Evolutionary conservation across 2,113 vertebrate genomes (phyloP), one percentile per base, ranked within the genome.

Genomic region (Prionailurus viverrinus): DNA sequence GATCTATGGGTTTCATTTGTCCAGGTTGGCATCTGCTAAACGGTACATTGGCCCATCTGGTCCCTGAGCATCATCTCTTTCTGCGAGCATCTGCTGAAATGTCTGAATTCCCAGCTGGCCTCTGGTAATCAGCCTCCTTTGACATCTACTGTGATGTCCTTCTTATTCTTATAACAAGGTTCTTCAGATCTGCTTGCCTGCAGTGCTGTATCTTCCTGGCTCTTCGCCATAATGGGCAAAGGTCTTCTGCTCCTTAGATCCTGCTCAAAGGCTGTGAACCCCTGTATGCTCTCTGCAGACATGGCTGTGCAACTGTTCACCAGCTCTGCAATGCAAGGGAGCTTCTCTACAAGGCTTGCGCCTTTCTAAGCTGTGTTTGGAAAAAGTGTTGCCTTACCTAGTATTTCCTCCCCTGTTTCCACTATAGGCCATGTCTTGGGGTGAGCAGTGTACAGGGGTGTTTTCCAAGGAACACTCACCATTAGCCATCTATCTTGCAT

Each of bases 31-130:
- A 66, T 85, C 48, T 93, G 69, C 80, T 58, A 45, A 93, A 74
- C 3, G 61, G 36, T 78, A 4, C 63, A 23, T 87, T 3, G 16
- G 51, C 58, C 65, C 81, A 71, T 88, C 61, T 86, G 82, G 33
- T 76, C 45, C 66, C 85, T 10, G 36, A 61, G 58, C 65, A 66
- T 65, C 13, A 5, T 58, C 33, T 51, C 69, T 96, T 53, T 39
- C 69, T 41, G 66, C 74, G 51, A 61, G 58, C 92, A 86, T 89
- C 92, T 95, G 61, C 86, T 73, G 89, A 86, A 76, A 85, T 29
- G n/a, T n/a, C 63, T 65, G 87, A 51, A 33, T 65, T 86, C 81
- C 71, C 58, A 94, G 41, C 85, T 96, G 76, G 68, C 36, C 58
- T 91, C 83, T 66, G 29, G 41, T 61, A 61, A 74, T 68, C 73